Evolutionary conservation across 2,113 vertebrate genomes (phyloP), one percentile per base, ranked within the genome.

Genomic region (cattle (Bos taurus)): DNA sequence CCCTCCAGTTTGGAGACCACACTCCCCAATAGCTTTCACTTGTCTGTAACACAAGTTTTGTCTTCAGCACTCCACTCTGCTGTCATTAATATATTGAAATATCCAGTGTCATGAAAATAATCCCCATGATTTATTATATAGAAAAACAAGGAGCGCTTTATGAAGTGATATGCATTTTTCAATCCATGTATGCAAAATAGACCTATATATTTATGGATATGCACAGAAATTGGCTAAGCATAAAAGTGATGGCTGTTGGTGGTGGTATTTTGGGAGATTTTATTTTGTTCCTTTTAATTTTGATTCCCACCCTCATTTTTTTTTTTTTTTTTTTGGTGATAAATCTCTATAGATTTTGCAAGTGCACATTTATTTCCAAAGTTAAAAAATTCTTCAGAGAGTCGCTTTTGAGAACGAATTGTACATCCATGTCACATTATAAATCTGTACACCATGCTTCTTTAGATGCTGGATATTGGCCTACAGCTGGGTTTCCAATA

Each of bases 331-430:
- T 60, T 62, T 62, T 30, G 28, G 67, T 11, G 43, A 81, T 36
- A 46, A 59, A 48, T 56, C n/a, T 78, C 84, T 97, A 50, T 83
- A 94, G 57, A 89, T 91, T 95, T 97, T 97, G 33, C 60, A 94
- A 89, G 91, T 84, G 36, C 88, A 57, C 25, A 87, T 94, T 95
- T 93, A 84, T 93, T 97, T 96, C 60, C 21, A 78, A 96, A 93
- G 60, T 67, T 50, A 15, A 88, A 67, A 48, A n/a, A 46, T 90
- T 80, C 15, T 93, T 88, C 92, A 36, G 82, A 94, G 62, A 91
- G 17, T 89, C 71, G 33, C 28, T 86, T 90, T 94, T 52, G 60
- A 94, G 71, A 92, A 92, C n/a, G 88, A 88, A 50, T 56, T 83
- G 50, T 88, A 74, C 48, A 67, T 96, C 94, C 60, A 77, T 40